Evolutionary conservation across 2,888 invertebrate genomes (phyloP).

Genomic region (Cantharis nigra): DNA sequence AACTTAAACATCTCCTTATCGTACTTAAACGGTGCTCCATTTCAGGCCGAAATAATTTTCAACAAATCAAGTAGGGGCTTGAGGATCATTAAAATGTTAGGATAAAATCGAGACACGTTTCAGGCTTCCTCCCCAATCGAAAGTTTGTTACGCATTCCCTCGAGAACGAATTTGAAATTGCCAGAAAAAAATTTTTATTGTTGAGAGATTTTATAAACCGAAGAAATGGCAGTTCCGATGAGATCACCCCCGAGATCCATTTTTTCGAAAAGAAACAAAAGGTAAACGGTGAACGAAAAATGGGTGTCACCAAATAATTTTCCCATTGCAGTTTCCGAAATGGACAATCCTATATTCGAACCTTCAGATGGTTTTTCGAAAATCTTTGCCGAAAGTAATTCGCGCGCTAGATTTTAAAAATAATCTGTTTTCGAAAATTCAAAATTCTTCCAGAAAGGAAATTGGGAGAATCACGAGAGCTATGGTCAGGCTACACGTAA

Average conservation of each 20-base stretch:
- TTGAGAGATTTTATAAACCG: neutral
- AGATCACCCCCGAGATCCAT: neutral
- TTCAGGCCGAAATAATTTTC: neutral
- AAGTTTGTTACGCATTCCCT: neutral
- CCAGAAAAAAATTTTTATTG: neutral
- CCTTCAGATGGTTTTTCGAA: constrained; percentile 11
- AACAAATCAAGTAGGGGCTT: neutral
- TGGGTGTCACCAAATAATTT: too few relatives aligned
- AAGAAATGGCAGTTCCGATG: neutral
- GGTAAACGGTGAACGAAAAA: neutral
- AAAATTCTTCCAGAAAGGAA: neutral
- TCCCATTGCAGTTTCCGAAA: constrained; percentile 20
- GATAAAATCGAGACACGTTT: neutral
- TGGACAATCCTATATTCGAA: constrained; percentile 21
- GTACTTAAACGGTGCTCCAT: neutral
- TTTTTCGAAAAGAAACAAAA: neutral
- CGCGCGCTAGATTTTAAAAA: constrained; percentile 17
- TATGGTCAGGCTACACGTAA: neutral
- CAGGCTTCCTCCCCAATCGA: neutral
- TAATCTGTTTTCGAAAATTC: neutral
- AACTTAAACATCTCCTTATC: neutral
- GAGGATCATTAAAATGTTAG: neutral
- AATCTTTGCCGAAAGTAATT: constrained; percentile 17
- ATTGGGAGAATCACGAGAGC: neutral
- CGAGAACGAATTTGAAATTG: neutral